Evolutionary conservation across 2,113 vertebrate genomes (phyloP).

Genomic region (Phyllopteryx taeniolatus): DNA sequence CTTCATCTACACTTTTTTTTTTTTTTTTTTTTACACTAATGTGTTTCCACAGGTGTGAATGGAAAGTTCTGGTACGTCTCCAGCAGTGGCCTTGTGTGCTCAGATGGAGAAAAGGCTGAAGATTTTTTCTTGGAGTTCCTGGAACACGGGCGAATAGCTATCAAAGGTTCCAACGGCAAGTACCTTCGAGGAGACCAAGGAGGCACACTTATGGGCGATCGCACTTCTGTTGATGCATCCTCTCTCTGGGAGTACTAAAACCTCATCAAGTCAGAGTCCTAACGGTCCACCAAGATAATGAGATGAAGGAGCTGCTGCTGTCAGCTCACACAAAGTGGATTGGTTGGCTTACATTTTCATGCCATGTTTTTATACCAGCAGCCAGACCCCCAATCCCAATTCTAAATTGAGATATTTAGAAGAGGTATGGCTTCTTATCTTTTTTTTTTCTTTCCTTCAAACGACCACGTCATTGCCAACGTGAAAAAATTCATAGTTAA

Average conservation of each 20-base stretch:
- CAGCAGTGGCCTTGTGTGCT: conserved; percentile 82
- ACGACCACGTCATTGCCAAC: conserved; percentile 56
- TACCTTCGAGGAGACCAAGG: conserved; percentile 90
- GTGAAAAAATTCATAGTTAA: conserved; percentile 20
- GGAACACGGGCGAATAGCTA: conserved; percentile 84
- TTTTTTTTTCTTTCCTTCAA: conserved; percentile 28
- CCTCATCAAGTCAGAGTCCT: neutral
- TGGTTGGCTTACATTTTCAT: conserved; percentile 34
- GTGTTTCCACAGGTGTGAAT: conserved; percentile 73
- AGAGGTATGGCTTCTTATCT: conserved; percentile 26
- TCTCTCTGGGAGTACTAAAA: conserved; percentile 92
- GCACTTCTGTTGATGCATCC: conserved; percentile 65
- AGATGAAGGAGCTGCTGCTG: conserved; percentile 34
- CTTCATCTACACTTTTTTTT: neutral
- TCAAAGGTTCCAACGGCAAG: conserved; percentile 83
- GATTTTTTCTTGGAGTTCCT: conserved; percentile 93
- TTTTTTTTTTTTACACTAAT: neutral
- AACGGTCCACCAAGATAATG: neutral
- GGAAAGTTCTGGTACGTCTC: conserved; percentile 90
- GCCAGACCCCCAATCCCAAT: conserved; percentile 20
- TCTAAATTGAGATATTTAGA: conserved; percentile 34
- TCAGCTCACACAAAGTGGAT: conserved; percentile 28
- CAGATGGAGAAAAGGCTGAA: conserved; percentile 86
- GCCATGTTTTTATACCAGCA: conserved; percentile 45
- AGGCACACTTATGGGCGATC: conserved; percentile 85